phyloP scores from a whole-genome alignment of 1,140 invertebrate species.

The Monomorium pharaonis region DNA sequence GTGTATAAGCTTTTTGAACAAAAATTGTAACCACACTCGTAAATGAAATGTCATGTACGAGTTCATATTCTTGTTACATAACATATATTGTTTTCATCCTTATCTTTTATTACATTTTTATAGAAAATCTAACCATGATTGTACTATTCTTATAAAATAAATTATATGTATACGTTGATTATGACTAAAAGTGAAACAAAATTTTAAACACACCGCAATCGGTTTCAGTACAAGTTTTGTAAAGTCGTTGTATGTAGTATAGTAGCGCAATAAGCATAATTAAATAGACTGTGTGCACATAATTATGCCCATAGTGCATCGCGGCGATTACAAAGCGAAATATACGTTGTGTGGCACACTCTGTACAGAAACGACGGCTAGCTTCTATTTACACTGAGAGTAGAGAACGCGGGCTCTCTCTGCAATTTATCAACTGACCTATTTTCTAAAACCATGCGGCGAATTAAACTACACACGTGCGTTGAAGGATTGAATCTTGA shows the following conservation, averaged over 20 bases:
- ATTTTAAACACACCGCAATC: constrained; percentile 34
- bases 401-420: constrained; percentile 22
- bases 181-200: not conserved
- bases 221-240: constrained; percentile 3
- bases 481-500: constrained; percentile 18
- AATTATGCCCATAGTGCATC: constrained; percentile 63
- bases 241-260: constrained; percentile 5
- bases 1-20: not conserved
- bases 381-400: constrained; percentile 14
- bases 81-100: not conserved
- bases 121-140: not conserved
- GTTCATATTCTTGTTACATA: constrained; percentile 10
- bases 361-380: constrained; percentile 28
- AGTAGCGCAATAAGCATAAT: constrained; percentile 63
- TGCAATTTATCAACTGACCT: constrained; percentile 71
- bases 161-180: not conserved
- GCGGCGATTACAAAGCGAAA: constrained; percentile 68
- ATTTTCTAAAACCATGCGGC: constrained; percentile 66
- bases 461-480: constrained; percentile 24
- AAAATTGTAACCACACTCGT: not conserved
- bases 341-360: constrained; percentile 40
- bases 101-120: not conserved
- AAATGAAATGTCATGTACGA: constrained; percentile 16
- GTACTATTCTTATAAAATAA: not conserved
- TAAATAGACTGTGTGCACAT: constrained; percentile 67